A percentile compares a stretch with the other conserved stretches of the same genome.
These are phyloP conservation scores for Amphiprion ocellaris DNA, from an alignment of 2,113 vertebrate species.

Conservation along the genomic window DNA sequence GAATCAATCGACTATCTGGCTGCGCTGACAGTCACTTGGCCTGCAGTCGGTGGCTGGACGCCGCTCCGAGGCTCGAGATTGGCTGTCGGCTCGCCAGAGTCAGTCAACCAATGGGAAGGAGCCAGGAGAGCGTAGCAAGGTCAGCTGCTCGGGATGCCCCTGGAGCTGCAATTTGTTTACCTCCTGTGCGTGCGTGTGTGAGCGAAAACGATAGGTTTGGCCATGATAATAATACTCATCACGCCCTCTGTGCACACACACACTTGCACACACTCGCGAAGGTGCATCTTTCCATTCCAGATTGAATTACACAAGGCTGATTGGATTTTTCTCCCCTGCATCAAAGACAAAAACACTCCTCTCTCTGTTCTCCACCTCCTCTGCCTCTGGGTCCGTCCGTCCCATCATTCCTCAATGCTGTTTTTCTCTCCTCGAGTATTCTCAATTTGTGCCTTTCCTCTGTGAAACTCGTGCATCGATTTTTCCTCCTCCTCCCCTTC, in stretches of 20 bases:
- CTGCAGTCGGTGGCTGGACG: slow-evolving; percentile 1
- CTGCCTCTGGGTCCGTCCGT: slow-evolving; percentile 43
- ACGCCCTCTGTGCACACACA: slow-evolving; percentile 44
- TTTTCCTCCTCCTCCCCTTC: slow-evolving; percentile 13
- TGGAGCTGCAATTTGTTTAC: slow-evolving; percentile 62
- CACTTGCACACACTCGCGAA: slow-evolving; percentile 20
- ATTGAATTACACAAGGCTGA: slow-evolving; percentile 78
- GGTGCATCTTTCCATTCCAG: slow-evolving; percentile 71
- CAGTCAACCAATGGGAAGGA: slow-evolving; percentile 46
- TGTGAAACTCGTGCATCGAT: slow-evolving; percentile 45
- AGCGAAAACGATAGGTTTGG: slow-evolving; percentile 35
- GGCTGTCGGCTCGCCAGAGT: slow-evolving; percentile 32
- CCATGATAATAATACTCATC: slow-evolving; percentile 61
- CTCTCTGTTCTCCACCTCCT: slow-evolving; percentile 27
- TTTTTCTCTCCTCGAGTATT: slow-evolving; percentile 17
- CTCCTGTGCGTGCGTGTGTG: slow-evolving; percentile 27
- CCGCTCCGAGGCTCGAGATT: neutral
- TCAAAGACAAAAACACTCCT: slow-evolving; percentile 69
- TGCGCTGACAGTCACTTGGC: slow-evolving; percentile 26
- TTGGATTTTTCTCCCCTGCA: slow-evolving; percentile 78
- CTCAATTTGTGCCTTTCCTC: slow-evolving; percentile 27
- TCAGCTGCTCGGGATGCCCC: slow-evolving; percentile 57
- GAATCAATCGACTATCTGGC: slow-evolving; percentile 47
- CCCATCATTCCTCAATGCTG: slow-evolving; percentile 29
- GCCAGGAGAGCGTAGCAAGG: slow-evolving; percentile 55